phyloP scores from a whole-genome alignment of 2,797 vertebrate genomes.

The Parotocinclus haroldoi region DNA sequence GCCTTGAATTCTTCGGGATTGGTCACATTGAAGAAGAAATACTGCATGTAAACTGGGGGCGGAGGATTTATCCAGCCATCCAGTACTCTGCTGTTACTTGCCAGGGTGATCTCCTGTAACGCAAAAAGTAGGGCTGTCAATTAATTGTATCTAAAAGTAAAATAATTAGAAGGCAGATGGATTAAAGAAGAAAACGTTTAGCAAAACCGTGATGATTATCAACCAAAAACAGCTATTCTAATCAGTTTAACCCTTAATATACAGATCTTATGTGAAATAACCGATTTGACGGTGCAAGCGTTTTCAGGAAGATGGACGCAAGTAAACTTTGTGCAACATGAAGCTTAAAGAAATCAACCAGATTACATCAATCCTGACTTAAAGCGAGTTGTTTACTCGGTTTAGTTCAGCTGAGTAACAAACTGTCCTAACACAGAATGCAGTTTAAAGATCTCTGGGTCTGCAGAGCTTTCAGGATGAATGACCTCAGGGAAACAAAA shows the following conservation, averaged over 20 bases:
- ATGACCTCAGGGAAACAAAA: constrained; percentile 1
- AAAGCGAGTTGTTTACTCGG: not conserved
- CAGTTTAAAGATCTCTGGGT: constrained; percentile 16
- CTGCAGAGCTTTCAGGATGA: constrained; percentile 9
- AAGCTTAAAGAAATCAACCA: not conserved
- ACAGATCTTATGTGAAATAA: too few relatives aligned
- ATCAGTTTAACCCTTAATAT: too few relatives aligned
- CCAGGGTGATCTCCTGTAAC: constrained; percentile 73
- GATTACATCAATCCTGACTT: not conserved
- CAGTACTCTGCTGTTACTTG: constrained; percentile 70
- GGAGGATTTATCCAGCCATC: constrained; percentile 78
- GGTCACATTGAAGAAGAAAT: constrained; percentile 81
- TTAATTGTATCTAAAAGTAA: too few relatives aligned
- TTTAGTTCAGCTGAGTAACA: not conserved
- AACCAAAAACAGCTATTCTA: too few relatives aligned
- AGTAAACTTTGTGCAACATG: not conserved
- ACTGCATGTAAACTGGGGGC: constrained; percentile 79
- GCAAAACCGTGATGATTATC: too few relatives aligned
- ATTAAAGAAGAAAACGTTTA: too few relatives aligned
- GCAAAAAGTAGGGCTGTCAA: not conserved
- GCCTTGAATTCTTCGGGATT: constrained; percentile 70
- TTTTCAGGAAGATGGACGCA: too few relatives aligned
- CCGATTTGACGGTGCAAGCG: too few relatives aligned
- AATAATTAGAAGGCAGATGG: too few relatives aligned
- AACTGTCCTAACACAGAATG: not conserved